Percentiles rank a stretch among this genome's conserved stretches.
These are phyloP conservation scores for Acipenser oxyrinchus DNA, from an alignment of 2,797 vertebrate species.

Conservation along the genomic window DNA sequence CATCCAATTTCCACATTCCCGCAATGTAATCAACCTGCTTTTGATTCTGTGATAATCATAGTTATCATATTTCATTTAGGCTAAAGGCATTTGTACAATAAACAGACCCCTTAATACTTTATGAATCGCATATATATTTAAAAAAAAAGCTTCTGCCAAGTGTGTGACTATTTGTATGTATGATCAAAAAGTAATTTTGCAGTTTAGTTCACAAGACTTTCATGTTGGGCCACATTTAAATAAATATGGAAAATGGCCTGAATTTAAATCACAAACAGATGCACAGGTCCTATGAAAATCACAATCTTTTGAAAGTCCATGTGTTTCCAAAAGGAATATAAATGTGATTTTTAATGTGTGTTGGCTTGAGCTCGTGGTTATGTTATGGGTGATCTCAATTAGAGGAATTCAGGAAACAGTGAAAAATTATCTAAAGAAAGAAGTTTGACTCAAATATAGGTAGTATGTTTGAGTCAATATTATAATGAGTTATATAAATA, in stretches of 20 bases:
- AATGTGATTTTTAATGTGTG: slow-evolving; percentile 87
- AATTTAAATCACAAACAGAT: slow-evolving; percentile 90
- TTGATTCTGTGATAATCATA: slow-evolving; percentile 38
- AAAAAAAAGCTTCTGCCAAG: slow-evolving; percentile 52
- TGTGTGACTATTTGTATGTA: slow-evolving; percentile 67
- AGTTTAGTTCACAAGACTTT: slow-evolving; percentile 61
- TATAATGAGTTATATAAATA: too few relatives aligned
- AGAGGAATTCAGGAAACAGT: slow-evolving; percentile 71
- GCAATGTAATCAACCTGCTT: slow-evolving; percentile 40
- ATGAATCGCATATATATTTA: slow-evolving; percentile 56
- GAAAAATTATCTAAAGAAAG: slow-evolving; percentile 61
- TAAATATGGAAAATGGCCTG: slow-evolving; percentile 77
- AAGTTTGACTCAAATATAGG: slow-evolving; percentile 52
- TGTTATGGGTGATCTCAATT: slow-evolving; percentile 62
- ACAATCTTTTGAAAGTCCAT: slow-evolving; percentile 58
- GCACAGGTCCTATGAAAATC: slow-evolving; percentile 72
- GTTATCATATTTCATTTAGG: slow-evolving; percentile 41
- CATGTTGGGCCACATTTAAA: slow-evolving; percentile 75
- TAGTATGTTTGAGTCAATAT: too few relatives aligned
- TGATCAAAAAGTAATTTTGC: slow-evolving; percentile 73
- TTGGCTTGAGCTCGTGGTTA: slow-evolving; percentile 74
- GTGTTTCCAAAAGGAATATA: slow-evolving; percentile 69
- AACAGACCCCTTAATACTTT: slow-evolving; percentile 54
- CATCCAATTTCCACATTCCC: slow-evolving; percentile 20
- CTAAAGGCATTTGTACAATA: slow-evolving; percentile 47